These are phyloP conservation scores for Ceyx margarethae DNA, from an alignment of 2,113 vertebrate genomes.

Conservation along the genomic window DNA sequence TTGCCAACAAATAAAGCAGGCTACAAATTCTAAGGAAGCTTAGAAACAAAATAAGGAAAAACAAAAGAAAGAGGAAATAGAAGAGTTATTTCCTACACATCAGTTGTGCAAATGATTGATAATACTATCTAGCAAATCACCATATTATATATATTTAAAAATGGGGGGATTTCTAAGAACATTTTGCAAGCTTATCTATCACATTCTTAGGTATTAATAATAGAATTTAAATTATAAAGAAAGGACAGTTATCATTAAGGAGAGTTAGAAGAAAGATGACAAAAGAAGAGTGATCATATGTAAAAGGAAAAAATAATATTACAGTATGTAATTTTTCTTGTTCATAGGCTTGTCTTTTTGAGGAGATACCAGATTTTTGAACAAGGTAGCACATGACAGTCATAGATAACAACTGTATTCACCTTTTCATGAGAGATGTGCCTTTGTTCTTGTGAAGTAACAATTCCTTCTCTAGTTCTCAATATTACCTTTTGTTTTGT, in stretches of 20 bases:
- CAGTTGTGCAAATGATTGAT: neutral
- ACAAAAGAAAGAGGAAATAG: no score
- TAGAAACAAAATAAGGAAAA: neutral
- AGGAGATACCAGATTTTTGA: neutral
- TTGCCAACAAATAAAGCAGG: neutral
- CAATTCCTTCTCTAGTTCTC: conserved; percentile 75
- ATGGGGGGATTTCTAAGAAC: neutral
- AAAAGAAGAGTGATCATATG: neutral
- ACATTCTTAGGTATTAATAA: neutral
- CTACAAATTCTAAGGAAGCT: neutral
- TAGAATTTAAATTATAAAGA: neutral
- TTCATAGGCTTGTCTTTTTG: neutral
- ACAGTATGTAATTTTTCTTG: neutral
- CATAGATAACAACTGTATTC: conserved; percentile 54
- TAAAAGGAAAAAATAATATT: neutral
- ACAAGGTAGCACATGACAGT: neutral
- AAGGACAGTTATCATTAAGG: neutral
- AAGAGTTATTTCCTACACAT: neutral
- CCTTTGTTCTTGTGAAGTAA: conserved; percentile 73
- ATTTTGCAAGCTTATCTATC: neutral
- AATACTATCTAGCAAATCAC: neutral
- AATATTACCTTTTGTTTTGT: conserved; percentile 76
- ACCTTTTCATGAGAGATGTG: conserved; percentile 79
- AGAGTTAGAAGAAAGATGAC: neutral
- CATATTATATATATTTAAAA: neutral